These are phyloP conservation scores for Sebastes cheni DNA, from an alignment of 2,797 vertebrate species.

Conservation along the genomic window DNA sequence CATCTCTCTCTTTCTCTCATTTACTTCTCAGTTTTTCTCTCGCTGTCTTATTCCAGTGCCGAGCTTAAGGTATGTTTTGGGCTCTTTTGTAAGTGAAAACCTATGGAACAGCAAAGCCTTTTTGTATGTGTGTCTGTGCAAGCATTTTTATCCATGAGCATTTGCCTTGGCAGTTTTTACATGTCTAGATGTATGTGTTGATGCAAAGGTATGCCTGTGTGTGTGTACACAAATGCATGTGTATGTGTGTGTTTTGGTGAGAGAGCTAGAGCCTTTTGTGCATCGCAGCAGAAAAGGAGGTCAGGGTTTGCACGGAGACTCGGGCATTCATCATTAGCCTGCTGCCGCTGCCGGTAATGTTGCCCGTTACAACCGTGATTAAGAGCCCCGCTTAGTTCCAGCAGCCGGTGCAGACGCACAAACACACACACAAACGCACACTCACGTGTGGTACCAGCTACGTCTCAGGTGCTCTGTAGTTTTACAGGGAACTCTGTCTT, in stretches of 20 bases:
- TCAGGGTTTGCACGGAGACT: conserved; percentile 82
- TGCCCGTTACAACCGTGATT: conserved; percentile 82
- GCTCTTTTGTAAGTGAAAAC: conserved; percentile 41
- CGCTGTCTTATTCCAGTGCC: conserved; percentile 10
- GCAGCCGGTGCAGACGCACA: conserved; percentile 69
- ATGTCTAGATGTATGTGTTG: conserved; percentile 8
- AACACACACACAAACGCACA: conserved; percentile 57
- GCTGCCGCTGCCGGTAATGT: conserved; percentile 81
- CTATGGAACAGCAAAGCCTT: conserved; percentile 43
- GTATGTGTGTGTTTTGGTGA: conserved; percentile 40
- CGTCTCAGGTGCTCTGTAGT: conserved; percentile 12
- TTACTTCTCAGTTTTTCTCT: conserved; percentile 10
- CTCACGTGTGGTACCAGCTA: conserved; percentile 12
- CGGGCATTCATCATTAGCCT: conserved; percentile 87
- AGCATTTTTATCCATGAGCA: neutral
- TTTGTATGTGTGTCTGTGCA: neutral
- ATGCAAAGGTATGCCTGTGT: conserved; percentile 6
- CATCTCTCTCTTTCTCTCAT: conserved; percentile 4
- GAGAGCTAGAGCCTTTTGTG: conserved; percentile 74
- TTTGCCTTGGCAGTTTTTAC: conserved; percentile 7
- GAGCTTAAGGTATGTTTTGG: conserved; percentile 34
- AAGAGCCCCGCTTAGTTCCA: conserved; percentile 83
- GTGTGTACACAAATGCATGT: conserved; percentile 1
- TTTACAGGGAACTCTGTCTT: conserved; percentile 43
- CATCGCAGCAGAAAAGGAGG: conserved; percentile 85